A percentile compares a stretch with the other conserved stretches of the same genome.
phyloP scores from a whole-genome alignment of 37 sponge, comb jelly and placozoan genomes.

The Haliclona indistincta region DNA sequence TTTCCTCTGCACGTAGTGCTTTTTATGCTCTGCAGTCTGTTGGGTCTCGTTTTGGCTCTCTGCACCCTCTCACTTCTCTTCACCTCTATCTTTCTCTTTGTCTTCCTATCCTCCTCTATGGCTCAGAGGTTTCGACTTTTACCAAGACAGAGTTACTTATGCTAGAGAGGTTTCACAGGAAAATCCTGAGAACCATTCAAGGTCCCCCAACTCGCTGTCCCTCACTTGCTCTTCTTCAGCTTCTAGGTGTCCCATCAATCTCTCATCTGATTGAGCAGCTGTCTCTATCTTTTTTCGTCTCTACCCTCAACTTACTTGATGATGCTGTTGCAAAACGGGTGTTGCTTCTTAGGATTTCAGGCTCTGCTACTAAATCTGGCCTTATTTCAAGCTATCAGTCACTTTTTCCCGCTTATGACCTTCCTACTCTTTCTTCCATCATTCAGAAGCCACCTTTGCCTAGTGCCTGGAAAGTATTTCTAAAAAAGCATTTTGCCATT shows the following conservation, averaged over 20 bases:
- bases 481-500: no score
- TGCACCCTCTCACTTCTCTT: slow-evolving; percentile 2
- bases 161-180: slow-evolving; percentile 3
- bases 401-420: no score
- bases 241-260: not conserved
- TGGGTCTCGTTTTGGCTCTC: slow-evolving; percentile 9
- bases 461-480: no score
- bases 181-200: slow-evolving; percentile 16
- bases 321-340: no score
- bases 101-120: slow-evolving; percentile 7
- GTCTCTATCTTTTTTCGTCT: not conserved
- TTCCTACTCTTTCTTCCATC: no score
- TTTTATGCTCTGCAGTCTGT: slow-evolving; percentile 10
- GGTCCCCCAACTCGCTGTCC: slow-evolving; percentile 11
- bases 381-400: no score
- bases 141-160: slow-evolving; percentile 11
- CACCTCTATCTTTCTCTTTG: not conserved
- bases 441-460: no score
- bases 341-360: no score
- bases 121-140: slow-evolving; percentile 4
- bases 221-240: not conserved
- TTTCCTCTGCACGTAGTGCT: not conserved
- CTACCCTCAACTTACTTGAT: not conserved
- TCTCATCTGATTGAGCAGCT: not conserved
- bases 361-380: no score